phyloP scores from a whole-genome alignment of 2,113 vertebrate genomes.

The Hirundichthys speculiger region DNA sequence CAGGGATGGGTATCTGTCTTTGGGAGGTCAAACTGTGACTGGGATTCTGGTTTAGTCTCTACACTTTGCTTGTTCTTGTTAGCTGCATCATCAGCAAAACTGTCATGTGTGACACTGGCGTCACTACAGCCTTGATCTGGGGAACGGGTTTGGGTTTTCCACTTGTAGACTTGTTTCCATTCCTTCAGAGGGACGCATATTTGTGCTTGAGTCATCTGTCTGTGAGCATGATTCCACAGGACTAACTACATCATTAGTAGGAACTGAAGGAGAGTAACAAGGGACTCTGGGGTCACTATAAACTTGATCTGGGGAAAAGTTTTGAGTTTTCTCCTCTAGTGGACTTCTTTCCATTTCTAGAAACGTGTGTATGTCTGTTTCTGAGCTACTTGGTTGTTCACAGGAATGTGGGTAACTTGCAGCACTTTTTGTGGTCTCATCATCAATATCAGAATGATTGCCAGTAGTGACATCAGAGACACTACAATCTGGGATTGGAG shows the following conservation, averaged over 20 bases:
- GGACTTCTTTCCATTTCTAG: constrained; percentile 3
- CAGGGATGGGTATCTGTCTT: not conserved
- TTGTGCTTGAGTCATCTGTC: not conserved
- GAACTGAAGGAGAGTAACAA: not conserved
- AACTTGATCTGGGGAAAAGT: not conserved
- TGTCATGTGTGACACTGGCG: not conserved
- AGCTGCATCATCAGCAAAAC: not conserved
- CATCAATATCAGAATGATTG: not conserved
- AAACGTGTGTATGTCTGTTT: not conserved
- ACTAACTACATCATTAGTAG: not conserved
- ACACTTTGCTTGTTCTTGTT: constrained; percentile 1
- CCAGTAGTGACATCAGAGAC: not conserved
- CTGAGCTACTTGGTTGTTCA: constrained; percentile 37
- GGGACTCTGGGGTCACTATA: not conserved
- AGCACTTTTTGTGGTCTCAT: constrained; percentile 29
- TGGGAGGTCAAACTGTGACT: not conserved
- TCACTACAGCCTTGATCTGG: not conserved
- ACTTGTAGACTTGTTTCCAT: not conserved
- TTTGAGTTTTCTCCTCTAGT: not conserved
- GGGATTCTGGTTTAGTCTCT: not conserved
- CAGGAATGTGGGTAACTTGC: constrained; percentile 39
- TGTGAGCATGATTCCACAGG: not conserved
- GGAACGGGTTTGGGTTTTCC: not conserved
- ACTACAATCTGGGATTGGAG: constrained; percentile 4
- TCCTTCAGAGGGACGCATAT: not conserved